These are phyloP conservation scores for Allolobophora icterica DNA, from an alignment of 2,888 invertebrate genomes.

Conservation along the genomic window DNA sequence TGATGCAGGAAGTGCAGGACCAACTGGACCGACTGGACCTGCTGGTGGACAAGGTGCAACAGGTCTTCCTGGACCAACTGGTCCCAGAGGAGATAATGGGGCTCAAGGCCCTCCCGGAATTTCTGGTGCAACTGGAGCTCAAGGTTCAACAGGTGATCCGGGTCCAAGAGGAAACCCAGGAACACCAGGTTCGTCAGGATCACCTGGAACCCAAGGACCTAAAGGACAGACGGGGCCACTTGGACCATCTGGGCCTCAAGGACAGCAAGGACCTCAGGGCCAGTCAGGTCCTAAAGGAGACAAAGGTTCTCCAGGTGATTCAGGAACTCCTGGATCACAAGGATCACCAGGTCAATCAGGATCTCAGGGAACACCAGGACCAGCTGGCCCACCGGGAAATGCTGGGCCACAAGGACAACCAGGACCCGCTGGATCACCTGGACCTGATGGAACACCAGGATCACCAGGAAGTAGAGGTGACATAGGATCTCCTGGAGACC, in stretches of 20 bases:
- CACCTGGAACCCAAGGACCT: slow-evolving; percentile 43
- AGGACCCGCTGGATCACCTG: slow-evolving; percentile 46
- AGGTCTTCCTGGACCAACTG: slow-evolving; percentile 32
- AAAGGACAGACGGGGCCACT: slow-evolving; percentile 38
- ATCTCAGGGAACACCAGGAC: slow-evolving; percentile 40
- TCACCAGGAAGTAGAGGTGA: slow-evolving; percentile 12
- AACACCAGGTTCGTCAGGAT: slow-evolving; percentile 38
- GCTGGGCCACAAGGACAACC: slow-evolving; percentile 38
- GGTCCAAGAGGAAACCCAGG: slow-evolving; percentile 37
- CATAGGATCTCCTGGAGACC: slow-evolving; percentile 33
- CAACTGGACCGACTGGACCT: slow-evolving; percentile 33
- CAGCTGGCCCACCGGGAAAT: slow-evolving; percentile 40
- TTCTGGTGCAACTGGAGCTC: slow-evolving; percentile 36
- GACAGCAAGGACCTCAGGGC: slow-evolving; percentile 28
- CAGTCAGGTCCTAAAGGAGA: slow-evolving; percentile 33
- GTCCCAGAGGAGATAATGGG: slow-evolving; percentile 36
- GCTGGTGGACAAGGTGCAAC: slow-evolving; percentile 36
- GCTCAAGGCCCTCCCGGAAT: slow-evolving; percentile 33
- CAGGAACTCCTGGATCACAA: slow-evolving; percentile 34
- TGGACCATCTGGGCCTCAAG: slow-evolving; percentile 38
- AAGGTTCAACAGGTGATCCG: slow-evolving; percentile 38
- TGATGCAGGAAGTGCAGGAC: slow-evolving; percentile 64
- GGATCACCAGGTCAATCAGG: slow-evolving; percentile 42
- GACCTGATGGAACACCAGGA: slow-evolving; percentile 37
- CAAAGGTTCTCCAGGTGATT: slow-evolving; percentile 33